A percentile compares a stretch with the other conserved stretches of the same genome.
Conservation (phyloP, 2,113 vertebrate species). For the Silurus asotus region DNA sequence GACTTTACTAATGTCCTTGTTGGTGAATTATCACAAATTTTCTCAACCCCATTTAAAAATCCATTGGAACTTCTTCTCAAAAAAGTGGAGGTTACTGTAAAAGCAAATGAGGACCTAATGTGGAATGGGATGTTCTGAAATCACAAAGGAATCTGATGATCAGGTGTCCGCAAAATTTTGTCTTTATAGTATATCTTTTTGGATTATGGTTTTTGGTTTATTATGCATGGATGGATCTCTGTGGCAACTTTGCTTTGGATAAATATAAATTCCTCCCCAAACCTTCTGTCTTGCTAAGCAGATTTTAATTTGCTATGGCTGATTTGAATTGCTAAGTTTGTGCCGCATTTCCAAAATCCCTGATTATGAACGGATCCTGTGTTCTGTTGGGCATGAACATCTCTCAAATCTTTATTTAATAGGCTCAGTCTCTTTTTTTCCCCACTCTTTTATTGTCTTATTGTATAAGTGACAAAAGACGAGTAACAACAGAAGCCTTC, state of each 20-base stretch:
- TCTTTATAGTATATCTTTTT: neutral
- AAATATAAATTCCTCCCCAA: neutral
- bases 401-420: slow-evolving; percentile 28
- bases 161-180: too few relatives aligned
- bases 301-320: too few relatives aligned
- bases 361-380: slow-evolving; percentile 2
- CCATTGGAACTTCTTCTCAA: too few relatives aligned
- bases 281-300: neutral
- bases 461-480: neutral
- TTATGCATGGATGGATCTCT: neutral
- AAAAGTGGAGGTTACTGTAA: too few relatives aligned
- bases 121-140: too few relatives aligned
- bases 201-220: neutral
- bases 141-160: too few relatives aligned
- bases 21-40: too few relatives aligned
- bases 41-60: too few relatives aligned
- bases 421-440: slow-evolving; percentile 34
- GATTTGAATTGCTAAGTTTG: neutral
- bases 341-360: neutral
- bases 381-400: slow-evolving; percentile 14
- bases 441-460: slow-evolving; percentile 9
- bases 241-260: neutral
- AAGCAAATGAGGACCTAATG: too few relatives aligned
- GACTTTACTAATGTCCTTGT: too few relatives aligned
- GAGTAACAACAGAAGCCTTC: slow-evolving; percentile 6